Percentiles rank a stretch among this genome's conserved stretches.
Conservation (phyloP, 2,113 vertebrate species). For the Tragulus kanchil region DNA sequence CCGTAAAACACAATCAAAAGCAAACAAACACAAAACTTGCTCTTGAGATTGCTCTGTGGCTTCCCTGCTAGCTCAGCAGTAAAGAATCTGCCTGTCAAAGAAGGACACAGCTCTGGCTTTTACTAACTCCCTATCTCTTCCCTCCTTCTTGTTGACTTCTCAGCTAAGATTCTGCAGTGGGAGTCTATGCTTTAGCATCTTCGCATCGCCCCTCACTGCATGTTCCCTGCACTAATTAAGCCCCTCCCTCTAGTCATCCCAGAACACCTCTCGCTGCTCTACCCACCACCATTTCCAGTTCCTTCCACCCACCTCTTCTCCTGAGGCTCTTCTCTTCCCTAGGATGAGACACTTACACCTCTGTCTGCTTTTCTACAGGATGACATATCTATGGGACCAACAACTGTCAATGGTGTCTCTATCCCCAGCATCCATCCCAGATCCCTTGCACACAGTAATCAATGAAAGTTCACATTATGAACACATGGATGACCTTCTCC, state of each 20-base stretch:
- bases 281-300: neutral
- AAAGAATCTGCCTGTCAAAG: too few species aligned
- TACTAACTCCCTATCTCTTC: neutral
- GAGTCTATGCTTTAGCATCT: neutral
- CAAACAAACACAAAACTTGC: neutral
- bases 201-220: neutral
- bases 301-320: neutral
- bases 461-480: neutral
- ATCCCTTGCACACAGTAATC: neutral
- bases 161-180: conserved; percentile 2
- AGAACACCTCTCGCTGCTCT: neutral
- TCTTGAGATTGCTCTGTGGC: neutral
- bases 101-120: neutral
- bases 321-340: neutral
- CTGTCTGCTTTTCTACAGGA: neutral
- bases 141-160: neutral
- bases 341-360: neutral
- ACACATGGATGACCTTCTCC: neutral
- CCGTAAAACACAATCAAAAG: neutral
- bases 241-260: too few species aligned
- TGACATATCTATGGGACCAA: neutral
- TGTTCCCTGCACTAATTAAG: neutral
- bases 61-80: too few species aligned
- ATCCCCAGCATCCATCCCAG: neutral
- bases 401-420: neutral